Evolutionary conservation across 2,797 vertebrate genomes (phyloP).

Genomic region (Tokudaia muenninki): DNA sequence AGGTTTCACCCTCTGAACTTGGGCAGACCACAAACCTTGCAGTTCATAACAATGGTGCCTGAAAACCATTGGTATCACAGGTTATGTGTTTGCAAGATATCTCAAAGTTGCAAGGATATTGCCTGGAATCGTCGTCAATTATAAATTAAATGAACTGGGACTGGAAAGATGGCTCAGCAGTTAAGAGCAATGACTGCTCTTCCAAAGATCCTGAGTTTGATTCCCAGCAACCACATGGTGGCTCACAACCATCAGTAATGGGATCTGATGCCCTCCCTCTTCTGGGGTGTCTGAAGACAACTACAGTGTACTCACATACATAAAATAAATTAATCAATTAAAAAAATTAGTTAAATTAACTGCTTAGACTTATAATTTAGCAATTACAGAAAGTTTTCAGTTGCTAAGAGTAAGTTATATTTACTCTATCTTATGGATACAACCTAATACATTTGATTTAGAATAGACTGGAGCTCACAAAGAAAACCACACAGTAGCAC

Average conservation of each 20-base stretch:
- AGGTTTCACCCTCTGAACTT: background rate
- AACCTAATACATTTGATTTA: background rate
- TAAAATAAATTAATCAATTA: no score
- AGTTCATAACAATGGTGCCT: background rate
- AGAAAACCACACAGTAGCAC: background rate
- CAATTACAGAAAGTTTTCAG: background rate
- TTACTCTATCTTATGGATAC: background rate
- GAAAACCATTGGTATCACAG: background rate
- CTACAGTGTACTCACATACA: no score
- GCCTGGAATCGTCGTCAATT: background rate
- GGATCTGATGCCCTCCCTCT: no score
- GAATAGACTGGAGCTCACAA: background rate
- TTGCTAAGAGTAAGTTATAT: constrained; percentile 5
- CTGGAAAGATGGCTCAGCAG: no score
- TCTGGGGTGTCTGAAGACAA: no score
- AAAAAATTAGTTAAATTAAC: background rate
- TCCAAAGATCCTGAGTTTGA: no score
- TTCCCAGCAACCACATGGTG: no score
- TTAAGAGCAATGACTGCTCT: no score
- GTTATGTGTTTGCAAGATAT: background rate
- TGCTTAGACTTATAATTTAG: background rate
- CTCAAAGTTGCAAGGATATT: background rate
- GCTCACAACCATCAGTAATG: no score
- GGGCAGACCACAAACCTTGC: background rate
- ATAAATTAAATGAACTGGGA: constrained; percentile 9